phyloP scores from a whole-genome alignment of 1,140 invertebrate species.

The Meloidogyne floridensis region DNA sequence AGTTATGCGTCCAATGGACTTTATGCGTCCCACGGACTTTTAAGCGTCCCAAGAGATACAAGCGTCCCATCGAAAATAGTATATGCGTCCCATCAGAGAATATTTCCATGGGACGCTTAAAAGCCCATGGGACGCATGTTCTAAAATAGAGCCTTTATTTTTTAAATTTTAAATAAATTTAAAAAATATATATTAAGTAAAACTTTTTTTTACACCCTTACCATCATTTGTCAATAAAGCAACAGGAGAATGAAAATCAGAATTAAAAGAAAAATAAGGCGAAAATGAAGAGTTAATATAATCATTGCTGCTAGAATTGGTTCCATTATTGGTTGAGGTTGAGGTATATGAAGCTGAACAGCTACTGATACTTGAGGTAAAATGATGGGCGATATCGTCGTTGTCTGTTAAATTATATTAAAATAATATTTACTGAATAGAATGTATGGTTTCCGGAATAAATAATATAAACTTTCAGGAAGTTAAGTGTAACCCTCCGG shows the following conservation, averaged over 20 bases:
- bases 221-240: background rate
- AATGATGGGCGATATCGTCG: background rate
- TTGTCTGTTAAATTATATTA: background rate
- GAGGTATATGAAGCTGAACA: background rate
- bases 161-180: background rate
- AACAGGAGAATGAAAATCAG: background rate
- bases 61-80: no score
- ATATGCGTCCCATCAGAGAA: no score
- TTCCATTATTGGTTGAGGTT: background rate
- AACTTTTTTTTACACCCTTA: background rate
- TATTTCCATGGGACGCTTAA: no score
- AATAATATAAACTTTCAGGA: no score
- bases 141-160: no score
- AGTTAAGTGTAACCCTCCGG: no score
- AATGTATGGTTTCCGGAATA: no score
- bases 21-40: no score
- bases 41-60: no score
- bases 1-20: no score
- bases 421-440: no score
- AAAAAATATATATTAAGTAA: background rate
- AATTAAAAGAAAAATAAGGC: background rate
- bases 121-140: no score
- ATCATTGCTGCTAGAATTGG: background rate
- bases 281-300: background rate
- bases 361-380: background rate